Conservation (phyloP, 2,797 vertebrate genomes). For the Loriculus beryllinus region DNA sequence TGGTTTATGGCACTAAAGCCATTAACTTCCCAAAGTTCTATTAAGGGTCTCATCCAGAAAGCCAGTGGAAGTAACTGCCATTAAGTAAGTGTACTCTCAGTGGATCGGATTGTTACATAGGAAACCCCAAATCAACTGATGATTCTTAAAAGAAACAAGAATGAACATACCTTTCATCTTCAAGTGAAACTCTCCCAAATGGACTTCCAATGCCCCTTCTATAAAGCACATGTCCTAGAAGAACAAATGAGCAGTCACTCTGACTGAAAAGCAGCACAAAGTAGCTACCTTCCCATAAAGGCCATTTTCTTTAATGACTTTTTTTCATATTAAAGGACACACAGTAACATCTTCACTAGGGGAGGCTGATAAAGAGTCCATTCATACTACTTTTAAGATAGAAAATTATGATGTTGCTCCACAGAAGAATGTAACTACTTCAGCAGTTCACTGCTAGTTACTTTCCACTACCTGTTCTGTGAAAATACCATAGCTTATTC, state of each 20-base stretch:
- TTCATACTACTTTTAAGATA: background rate
- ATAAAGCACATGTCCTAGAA: constrained; percentile 92
- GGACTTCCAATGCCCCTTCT: constrained; percentile 88
- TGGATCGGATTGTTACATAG: background rate
- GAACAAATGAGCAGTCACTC: background rate
- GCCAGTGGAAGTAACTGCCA: background rate
- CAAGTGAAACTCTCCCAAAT: constrained; percentile 92
- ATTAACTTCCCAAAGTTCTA: background rate
- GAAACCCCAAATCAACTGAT: background rate
- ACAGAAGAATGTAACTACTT: background rate
- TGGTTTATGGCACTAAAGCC: background rate
- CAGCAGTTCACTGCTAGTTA: background rate
- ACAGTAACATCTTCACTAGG: background rate
- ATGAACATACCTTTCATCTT: constrained; percentile 90
- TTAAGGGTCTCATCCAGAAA: background rate
- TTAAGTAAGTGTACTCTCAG: background rate
- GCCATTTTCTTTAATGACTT: background rate
- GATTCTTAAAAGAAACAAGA: background rate
- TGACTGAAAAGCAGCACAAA: background rate
- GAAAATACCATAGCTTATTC: background rate
- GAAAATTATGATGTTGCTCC: background rate
- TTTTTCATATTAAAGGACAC: background rate
- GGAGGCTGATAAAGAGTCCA: background rate
- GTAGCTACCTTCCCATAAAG: background rate
- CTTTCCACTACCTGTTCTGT: background rate